phyloP scores from a whole-genome alignment of 92 coral and sea anemone genomes.

The Porites cylindrica region DNA sequence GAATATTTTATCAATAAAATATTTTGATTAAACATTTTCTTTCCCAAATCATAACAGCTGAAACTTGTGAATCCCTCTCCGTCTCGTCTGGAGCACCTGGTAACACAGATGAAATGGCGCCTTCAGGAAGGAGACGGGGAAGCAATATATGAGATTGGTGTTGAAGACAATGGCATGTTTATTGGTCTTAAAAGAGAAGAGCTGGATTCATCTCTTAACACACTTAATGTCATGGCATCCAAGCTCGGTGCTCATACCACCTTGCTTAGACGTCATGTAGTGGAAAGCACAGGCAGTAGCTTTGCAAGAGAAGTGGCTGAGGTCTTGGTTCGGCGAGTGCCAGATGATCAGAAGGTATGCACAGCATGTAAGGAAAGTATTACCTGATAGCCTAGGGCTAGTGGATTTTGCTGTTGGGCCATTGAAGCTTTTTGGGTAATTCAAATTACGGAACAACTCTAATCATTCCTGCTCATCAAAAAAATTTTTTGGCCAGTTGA shows the following conservation, averaged over 20 bases:
- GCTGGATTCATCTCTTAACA: constrained; percentile 84
- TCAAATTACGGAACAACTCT: no score
- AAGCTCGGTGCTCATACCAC: constrained; percentile 90
- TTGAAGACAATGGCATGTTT: constrained; percentile 92
- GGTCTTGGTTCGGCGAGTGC: constrained; percentile 90
- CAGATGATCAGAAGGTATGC: constrained; percentile 96
- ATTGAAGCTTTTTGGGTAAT: no score
- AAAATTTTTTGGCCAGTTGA: no score
- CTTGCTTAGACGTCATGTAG: constrained; percentile 75
- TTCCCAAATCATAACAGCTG: constrained; percentile 54
- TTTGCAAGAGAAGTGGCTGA: constrained; percentile 79
- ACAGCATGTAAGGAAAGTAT: background rate
- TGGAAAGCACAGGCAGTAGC: constrained; percentile 47
- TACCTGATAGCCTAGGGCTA: background rate
- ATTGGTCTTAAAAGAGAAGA: constrained; percentile 91
- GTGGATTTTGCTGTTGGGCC: no score
- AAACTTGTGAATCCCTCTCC: constrained; percentile 95
- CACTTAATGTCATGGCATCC: constrained; percentile 88
- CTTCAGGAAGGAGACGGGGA: constrained; percentile 99
- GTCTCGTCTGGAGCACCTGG: constrained; percentile 88
- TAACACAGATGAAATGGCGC: constrained; percentile 98
- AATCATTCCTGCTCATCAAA: background rate
- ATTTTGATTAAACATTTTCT: background rate
- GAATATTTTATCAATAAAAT: background rate
- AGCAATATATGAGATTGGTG: constrained; percentile 99